phyloP scores from a whole-genome alignment of 2,113 vertebrate species.

The Genyomyrus donnyi region DNA sequence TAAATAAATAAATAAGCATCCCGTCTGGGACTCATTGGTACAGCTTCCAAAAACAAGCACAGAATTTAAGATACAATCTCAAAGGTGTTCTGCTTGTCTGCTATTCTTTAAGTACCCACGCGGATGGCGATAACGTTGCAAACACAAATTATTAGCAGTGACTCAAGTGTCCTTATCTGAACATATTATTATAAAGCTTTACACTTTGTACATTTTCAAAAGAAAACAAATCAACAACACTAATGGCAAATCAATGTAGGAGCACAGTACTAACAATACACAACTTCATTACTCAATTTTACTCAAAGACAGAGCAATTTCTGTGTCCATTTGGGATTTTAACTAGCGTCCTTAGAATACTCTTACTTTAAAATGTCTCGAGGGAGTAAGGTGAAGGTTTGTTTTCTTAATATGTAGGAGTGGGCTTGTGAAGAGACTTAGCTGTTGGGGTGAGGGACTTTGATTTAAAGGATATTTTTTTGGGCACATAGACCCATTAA shows the following conservation, averaged over 20 bases:
- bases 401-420: background rate
- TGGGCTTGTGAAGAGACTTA: background rate
- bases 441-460: background rate
- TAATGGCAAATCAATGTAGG: background rate
- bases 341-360: background rate
- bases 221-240: background rate
- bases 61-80: slow-evolving; percentile 1
- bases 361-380: background rate
- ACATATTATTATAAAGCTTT: background rate
- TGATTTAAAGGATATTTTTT: background rate
- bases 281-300: background rate
- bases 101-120: background rate
- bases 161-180: background rate
- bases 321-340: background rate
- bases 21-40: background rate
- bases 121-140: background rate
- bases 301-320: background rate
- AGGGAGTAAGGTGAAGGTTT: background rate
- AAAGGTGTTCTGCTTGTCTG: background rate
- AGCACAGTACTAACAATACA: background rate
- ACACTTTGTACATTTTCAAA: no score
- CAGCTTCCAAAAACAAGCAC: background rate
- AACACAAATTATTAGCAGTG: background rate
- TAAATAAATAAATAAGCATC: background rate
- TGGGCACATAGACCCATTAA: background rate